Percentiles rank a stretch among this genome's conserved stretches.
Evolutionary conservation across 2,797 vertebrate genomes (phyloP).

Genomic region (Acanthurus leucopareius): DNA sequence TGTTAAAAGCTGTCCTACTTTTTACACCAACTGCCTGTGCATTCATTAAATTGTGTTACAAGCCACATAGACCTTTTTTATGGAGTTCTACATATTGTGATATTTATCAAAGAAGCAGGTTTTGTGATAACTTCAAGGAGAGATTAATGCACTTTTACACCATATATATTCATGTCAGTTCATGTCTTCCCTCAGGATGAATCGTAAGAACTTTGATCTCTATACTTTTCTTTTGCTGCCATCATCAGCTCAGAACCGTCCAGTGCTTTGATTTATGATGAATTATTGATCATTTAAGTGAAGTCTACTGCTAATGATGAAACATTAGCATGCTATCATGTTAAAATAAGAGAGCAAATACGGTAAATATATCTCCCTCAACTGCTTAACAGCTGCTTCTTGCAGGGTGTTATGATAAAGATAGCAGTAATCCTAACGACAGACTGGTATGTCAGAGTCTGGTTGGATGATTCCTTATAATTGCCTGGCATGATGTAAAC

Average conservation of each 20-base stretch:
- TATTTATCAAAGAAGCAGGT: not conserved
- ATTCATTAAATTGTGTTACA: constrained; percentile 3
- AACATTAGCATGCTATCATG: not conserved
- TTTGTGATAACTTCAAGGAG: not conserved
- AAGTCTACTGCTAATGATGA: not conserved
- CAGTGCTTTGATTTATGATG: no score
- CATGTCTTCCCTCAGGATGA: not conserved
- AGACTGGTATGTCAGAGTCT: not conserved
- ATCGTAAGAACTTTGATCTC: not conserved
- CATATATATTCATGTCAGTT: no score
- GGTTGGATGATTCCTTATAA: not conserved
- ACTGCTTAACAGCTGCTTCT: not conserved
- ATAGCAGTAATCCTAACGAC: not conserved
- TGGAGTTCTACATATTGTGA: not conserved
- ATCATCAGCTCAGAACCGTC: no score
- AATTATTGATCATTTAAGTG: not conserved
- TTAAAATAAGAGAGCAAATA: not conserved
- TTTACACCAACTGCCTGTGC: not conserved
- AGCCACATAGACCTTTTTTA: not conserved
- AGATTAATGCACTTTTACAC: not conserved
- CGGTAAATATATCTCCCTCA: not conserved
- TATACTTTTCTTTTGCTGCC: not conserved
- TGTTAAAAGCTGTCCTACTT: constrained; percentile 42
- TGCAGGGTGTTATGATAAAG: not conserved
- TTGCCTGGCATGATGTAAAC: not conserved